Percentiles rank a stretch among this genome's conserved stretches.
These are phyloP conservation scores for Pelobates fuscus DNA, from an alignment of 2,113 vertebrate genomes.

Conservation along the genomic window DNA sequence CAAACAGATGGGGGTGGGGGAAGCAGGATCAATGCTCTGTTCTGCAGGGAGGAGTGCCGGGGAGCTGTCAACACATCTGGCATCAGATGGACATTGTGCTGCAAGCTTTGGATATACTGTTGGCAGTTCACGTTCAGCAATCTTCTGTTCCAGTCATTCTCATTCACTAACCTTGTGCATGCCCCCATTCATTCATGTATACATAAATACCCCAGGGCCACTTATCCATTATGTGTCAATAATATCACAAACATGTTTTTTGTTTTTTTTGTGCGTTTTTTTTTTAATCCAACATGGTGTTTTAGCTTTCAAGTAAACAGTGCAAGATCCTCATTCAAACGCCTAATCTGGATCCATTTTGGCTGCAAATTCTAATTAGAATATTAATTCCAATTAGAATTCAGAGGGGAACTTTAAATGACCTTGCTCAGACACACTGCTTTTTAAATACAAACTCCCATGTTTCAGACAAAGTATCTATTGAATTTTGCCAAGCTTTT, in stretches of 20 bases:
- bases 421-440: no score
- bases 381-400: no score
- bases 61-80: conserved; percentile 24
- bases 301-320: neutral
- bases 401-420: no score
- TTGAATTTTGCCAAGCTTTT: no score
- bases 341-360: no score
- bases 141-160: neutral
- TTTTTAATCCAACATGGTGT: neutral
- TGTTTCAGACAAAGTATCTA: no score
- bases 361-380: no score
- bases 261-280: no score
- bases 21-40: neutral
- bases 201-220: neutral
- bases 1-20: neutral
- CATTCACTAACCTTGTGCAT: conserved; percentile 22
- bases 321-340: no score
- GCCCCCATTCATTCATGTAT: conserved; percentile 2
- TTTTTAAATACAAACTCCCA: no score
- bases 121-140: conserved; percentile 5
- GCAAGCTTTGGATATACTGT: conserved; percentile 20
- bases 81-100: conserved; percentile 36
- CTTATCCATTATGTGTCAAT: neutral
- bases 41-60: conserved; percentile 9
- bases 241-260: no score